Evolutionary conservation across 2,797 vertebrate species (phyloP).

Genomic region (Lithobates sylvaticus): DNA sequence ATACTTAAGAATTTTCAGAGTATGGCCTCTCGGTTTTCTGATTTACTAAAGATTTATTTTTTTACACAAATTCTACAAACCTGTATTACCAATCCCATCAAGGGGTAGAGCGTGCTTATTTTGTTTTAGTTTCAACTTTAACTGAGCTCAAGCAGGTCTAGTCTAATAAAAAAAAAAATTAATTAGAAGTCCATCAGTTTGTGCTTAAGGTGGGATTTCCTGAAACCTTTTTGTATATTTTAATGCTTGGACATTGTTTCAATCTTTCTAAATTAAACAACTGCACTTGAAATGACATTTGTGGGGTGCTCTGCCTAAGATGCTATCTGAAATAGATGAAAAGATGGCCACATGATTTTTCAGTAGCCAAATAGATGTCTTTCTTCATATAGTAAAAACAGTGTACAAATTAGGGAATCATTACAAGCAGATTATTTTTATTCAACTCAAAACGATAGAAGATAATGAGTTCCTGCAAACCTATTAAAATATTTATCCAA

Average conservation of each 20-base stretch:
- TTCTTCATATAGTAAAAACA: not conserved
- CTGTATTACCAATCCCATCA: too few species aligned
- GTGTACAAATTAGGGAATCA: not conserved
- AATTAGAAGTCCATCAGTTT: not conserved
- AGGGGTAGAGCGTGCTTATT: too few species aligned
- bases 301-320: not conserved
- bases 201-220: too few species aligned
- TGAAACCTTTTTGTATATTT: not conserved
- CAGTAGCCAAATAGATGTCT: not conserved
- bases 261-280: not conserved
- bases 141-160: too few species aligned
- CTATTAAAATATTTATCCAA: not conserved
- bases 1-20: not conserved
- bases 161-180: too few species aligned
- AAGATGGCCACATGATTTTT: not conserved
- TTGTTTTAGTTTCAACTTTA: too few species aligned
- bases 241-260: not conserved
- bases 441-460: not conserved
- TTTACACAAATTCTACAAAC: too few species aligned
- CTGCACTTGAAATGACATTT: not conserved
- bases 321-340: not conserved
- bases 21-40: not conserved
- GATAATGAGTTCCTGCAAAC: not conserved
- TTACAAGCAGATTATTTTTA: not conserved
- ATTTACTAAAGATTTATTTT: too few species aligned